Evolutionary conservation across 2,888 invertebrate species (phyloP), one percentile per base, ranked within the genome.

Genomic region (Amphimallon solstitiale): DNA sequence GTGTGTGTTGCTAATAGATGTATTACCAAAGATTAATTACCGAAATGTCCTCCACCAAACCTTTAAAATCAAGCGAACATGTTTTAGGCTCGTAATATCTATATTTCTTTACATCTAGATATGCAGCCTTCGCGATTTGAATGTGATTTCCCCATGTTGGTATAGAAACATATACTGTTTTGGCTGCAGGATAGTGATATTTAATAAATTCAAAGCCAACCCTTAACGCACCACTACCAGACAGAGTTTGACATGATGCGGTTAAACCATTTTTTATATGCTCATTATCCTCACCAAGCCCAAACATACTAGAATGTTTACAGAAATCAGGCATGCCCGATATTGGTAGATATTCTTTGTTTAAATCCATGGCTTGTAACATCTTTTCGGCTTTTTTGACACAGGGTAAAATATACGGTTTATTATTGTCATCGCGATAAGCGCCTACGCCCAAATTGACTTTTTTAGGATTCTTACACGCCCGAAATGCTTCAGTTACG

Each of bases 91-190:
- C 94, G 81, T 95, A 99, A 84, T 98, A 99, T 70, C 92, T 89
- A 84, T 99, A 99, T 63, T 90, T 87, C 80, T 97, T 94, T 51
- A 96, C 91, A 10, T 90, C 86, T 63, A 99, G 81, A 2, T 93
- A 93, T 56, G 94, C 85, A 77, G 92, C 92, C 85, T 93, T 95
- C 84, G 98, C 97, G 77, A 99, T 89, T 61, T 97, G 96, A 0
- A 89, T 91, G 81, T 99, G 99, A 83, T 99, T 99, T 61, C 98
- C 98, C 99, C 99, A 99, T 0, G 98, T 92, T 2, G 99, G 99
- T 1, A 88, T 85, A 3, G 99, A 97, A 72, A 98, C 77, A 85
- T 95, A 98, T 52, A 95, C 84, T 68, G 90, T 91, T 83, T 96
- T 96, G 73, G 85, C 86, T 35, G 92, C 90, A 5, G 88, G 88